Conservation (phyloP, 2,888 invertebrate genomes). For the Drosophila affinis region DNA sequence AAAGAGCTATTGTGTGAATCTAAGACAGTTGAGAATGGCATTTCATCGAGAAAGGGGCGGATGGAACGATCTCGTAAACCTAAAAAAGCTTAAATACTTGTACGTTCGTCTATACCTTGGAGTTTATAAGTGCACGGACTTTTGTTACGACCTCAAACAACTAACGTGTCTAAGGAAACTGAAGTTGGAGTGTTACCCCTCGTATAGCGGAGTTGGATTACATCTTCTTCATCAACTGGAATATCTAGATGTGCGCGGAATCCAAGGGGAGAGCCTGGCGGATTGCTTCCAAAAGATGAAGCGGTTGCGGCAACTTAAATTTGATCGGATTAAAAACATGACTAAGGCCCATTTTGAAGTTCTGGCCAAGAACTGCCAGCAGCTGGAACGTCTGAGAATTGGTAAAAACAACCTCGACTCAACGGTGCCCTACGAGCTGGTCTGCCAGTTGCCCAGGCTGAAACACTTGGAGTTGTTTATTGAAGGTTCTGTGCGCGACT, state of each 20-base stretch:
- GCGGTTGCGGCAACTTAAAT: slow-evolving; percentile 17
- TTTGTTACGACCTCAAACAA: not conserved
- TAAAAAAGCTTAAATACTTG: slow-evolving; percentile 6
- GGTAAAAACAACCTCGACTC: not conserved
- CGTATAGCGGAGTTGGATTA: slow-evolving; percentile 4
- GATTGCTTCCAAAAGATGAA: slow-evolving; percentile 10
- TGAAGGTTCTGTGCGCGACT: not conserved
- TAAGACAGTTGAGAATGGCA: slow-evolving; percentile 9
- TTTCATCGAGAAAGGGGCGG: too few relatives aligned
- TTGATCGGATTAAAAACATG: slow-evolving; percentile 1
- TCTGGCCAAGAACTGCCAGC: slow-evolving; percentile 17
- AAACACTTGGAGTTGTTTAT: slow-evolving; percentile 25
- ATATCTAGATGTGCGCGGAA: not conserved
- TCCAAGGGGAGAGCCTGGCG: not conserved
- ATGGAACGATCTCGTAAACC: not conserved
- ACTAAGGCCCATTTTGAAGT: slow-evolving; percentile 15
- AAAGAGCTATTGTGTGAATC: not conserved
- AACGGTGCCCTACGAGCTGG: slow-evolving; percentile 16
- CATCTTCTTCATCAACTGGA: slow-evolving; percentile 8
- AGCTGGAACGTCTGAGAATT: slow-evolving; percentile 24
- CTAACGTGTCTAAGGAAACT: slow-evolving; percentile 9
- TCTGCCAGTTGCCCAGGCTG: slow-evolving; percentile 21
- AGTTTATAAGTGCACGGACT: not conserved
- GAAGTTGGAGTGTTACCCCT: not conserved
- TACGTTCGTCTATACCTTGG: not conserved